These are phyloP conservation scores for Chrysochloris asiatica DNA, from an alignment of 2,113 vertebrate genomes.

Conservation along the genomic window DNA sequence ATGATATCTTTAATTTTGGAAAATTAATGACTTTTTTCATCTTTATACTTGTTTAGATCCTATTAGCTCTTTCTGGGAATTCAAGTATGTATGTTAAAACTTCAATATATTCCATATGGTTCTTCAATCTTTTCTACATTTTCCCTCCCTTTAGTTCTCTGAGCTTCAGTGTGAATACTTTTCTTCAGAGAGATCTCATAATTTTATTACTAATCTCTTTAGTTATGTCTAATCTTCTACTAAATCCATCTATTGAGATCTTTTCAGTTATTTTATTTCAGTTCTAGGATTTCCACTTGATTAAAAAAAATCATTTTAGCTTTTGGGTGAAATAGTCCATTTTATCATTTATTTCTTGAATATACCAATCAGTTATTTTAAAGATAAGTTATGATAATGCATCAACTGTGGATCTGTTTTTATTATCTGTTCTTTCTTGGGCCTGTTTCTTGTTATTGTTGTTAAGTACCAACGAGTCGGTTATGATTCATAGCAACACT, in stretches of 20 bases:
- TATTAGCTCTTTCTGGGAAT: constrained; percentile 18
- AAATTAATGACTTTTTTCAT: background rate
- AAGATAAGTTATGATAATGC: background rate
- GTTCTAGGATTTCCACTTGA: background rate
- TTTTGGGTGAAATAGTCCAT: constrained; percentile 1
- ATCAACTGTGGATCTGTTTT: background rate
- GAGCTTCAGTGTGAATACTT: background rate
- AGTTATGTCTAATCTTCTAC: background rate
- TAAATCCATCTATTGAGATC: background rate
- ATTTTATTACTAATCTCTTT: background rate
- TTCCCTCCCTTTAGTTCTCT: background rate
- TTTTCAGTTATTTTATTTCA: background rate
- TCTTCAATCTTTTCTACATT: background rate
- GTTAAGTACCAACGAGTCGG: too few relatives aligned
- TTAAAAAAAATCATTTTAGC: background rate
- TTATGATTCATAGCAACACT: too few relatives aligned
- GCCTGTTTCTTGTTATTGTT: too few relatives aligned
- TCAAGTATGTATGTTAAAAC: background rate
- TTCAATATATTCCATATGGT: background rate
- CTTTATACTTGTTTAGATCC: background rate
- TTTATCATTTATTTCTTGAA: constrained; percentile 15
- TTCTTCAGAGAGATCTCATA: background rate
- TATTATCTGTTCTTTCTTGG: background rate
- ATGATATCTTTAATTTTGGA: background rate
- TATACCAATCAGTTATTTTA: background rate